A percentile compares a stretch with the other conserved stretches of the same genome.
Evolutionary conservation across 2,888 invertebrate genomes (phyloP).

Genomic region (Plagodis dolabraria): DNA sequence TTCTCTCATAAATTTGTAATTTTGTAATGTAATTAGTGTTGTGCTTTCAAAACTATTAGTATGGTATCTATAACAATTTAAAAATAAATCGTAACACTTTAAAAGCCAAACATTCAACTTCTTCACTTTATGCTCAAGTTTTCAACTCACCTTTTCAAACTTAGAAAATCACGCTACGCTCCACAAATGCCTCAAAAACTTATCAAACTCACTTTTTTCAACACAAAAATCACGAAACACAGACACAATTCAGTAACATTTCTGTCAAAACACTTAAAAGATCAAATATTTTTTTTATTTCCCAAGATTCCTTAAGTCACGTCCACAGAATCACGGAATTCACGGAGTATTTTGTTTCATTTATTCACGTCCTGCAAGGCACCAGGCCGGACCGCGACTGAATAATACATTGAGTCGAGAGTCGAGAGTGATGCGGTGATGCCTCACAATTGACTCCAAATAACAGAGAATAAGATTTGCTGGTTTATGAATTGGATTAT

Average conservation of each 20-base stretch:
- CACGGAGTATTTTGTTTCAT: not conserved
- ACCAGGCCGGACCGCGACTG: slow-evolving; percentile 18
- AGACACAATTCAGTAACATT: not conserved
- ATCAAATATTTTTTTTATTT: not conserved
- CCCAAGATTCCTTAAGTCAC: slow-evolving; percentile 6
- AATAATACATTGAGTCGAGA: slow-evolving; percentile 8
- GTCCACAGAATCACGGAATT: not conserved
- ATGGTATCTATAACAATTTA: no score
- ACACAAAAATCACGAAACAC: slow-evolving; percentile 5
- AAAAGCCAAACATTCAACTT: no score
- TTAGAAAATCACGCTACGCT: slow-evolving; percentile 2
- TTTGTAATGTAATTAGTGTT: no score
- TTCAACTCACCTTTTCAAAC: slow-evolving; percentile 3
- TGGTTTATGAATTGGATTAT: no score
- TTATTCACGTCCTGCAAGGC: slow-evolving; percentile 20
- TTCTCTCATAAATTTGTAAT: no score
- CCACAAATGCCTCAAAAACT: slow-evolving; percentile 2
- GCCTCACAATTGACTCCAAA: slow-evolving; percentile 1
- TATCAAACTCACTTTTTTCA: not conserved
- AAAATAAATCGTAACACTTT: no score
- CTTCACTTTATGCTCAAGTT: not conserved
- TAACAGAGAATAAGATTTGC: slow-evolving; percentile 11
- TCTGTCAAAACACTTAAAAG: not conserved
- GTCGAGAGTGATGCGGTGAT: slow-evolving; percentile 10
- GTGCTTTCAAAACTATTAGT: no score